phyloP scores from a whole-genome alignment of 2,797 vertebrate genomes.

The Spondyliosoma cantharus region DNA sequence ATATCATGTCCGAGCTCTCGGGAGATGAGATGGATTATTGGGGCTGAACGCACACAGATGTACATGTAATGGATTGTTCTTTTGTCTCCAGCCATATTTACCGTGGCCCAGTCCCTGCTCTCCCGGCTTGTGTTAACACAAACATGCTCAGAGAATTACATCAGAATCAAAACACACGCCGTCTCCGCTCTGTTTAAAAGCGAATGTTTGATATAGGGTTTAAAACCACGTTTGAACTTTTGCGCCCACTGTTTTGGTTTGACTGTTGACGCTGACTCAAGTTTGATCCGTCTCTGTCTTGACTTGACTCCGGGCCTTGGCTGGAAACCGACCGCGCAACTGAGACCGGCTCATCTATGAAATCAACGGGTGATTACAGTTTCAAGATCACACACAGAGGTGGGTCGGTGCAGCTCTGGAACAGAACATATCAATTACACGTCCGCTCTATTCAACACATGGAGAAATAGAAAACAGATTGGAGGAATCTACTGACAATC shows the following conservation, averaged over 20 bases:
- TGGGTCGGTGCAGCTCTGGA: background rate
- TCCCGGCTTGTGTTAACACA: conserved; percentile 24
- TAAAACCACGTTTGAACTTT: conserved; percentile 1
- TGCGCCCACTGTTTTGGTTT: background rate
- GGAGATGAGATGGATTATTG: conserved; percentile 34
- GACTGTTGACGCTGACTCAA: conserved; percentile 10
- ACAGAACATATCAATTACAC: background rate
- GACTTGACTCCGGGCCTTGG: conserved; percentile 7
- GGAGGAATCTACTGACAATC: background rate
- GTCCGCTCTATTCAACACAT: background rate
- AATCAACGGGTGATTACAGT: conserved; percentile 14
- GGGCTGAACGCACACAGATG: background rate
- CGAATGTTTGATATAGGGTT: background rate
- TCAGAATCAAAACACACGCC: conserved; percentile 14
- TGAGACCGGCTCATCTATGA: conserved; percentile 17
- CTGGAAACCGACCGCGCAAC: background rate
- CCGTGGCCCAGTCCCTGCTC: conserved; percentile 27
- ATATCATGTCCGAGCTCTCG: conserved; percentile 30
- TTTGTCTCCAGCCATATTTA: conserved; percentile 6
- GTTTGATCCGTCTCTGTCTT: background rate
- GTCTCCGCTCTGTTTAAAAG: background rate
- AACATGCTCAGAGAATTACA: conserved; percentile 17
- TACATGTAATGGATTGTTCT: conserved; percentile 7
- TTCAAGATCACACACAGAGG: background rate
- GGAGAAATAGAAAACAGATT: background rate